Evolutionary conservation across 2,888 invertebrate species (phyloP), one percentile per base, ranked within the genome.

Genomic region (Eucera pruinosa): DNA sequence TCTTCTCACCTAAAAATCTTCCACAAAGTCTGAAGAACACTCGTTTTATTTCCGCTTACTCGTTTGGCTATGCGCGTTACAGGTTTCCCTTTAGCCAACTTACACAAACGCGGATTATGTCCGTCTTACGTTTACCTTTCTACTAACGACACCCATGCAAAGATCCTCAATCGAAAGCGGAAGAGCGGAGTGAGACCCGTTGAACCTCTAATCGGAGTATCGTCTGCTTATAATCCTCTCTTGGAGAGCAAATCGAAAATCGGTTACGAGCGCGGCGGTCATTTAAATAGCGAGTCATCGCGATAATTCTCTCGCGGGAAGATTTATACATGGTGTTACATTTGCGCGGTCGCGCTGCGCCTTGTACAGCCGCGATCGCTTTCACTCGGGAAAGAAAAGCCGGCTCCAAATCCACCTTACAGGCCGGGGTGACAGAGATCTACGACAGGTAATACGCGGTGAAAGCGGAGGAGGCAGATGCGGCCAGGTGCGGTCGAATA

Each of bases 401-500:
- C 75, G 60, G 43, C 65, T 23, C 50, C 50, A 11, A 39, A 62
- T 69, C 65, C 61, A 50, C 69, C 61, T 75, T 69, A 61, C 61
- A 2, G 30, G 55, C 58, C 60, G 30, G 48, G 69, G 60, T 61
- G 76, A 76, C 78, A 75, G 78, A 75, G 78, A 78, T 75, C 75
- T 78, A 70, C 70, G 75, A 58, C 52, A 39, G 48, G 43, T n/a
- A 55, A 43, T 36, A 33, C 48, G 39, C 58, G 68, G 74, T 68
- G 80, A 75, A 80, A 79, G 79, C 70, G 75, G 50, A 50, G 54
- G 65, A 25, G 72, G 65, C 55, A 67, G 73, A 69, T 65, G 45
- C n/a, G 60, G 30, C 62, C 67, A 70, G 77, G 66, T 76, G 76
- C 61, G 39, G 62, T 15, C 9, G 7, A 23, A 11, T 11, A 39